phyloP scores from a whole-genome alignment of 2,113 vertebrate species.

The Ranitomeya variabilis region DNA sequence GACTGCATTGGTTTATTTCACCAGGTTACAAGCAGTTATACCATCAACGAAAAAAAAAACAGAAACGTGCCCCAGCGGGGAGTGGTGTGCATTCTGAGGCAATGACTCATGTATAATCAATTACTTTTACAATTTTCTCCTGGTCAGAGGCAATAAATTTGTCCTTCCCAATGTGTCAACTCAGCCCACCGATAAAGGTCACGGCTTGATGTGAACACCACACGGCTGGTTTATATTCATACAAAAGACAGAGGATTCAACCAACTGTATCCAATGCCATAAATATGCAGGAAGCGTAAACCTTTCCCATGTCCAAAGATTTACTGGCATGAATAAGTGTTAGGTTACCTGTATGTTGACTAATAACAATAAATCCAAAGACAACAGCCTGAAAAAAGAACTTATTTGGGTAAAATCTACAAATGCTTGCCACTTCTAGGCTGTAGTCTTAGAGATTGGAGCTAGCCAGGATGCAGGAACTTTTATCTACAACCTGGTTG shows the following conservation, averaged over 20 bases:
- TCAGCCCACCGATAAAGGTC: background rate
- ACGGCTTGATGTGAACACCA: background rate
- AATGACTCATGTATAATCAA: background rate
- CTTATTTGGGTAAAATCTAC: no score
- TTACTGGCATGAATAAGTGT: background rate
- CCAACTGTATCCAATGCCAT: background rate
- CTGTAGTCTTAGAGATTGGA: background rate
- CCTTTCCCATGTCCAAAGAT: background rate
- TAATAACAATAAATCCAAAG: no score
- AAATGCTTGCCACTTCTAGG: background rate
- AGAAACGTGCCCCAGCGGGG: background rate
- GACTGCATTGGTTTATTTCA: background rate
- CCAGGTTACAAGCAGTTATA: background rate
- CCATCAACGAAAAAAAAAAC: background rate
- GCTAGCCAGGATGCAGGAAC: background rate
- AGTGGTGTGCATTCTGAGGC: background rate
- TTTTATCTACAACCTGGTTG: no score
- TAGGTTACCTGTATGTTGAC: no score
- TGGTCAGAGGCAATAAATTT: background rate
- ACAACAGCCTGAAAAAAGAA: no score
- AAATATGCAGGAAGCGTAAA: background rate
- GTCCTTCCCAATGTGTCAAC: background rate
- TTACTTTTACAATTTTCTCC: background rate
- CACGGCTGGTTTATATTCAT: background rate
- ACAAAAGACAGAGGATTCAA: background rate